Percentiles rank a stretch among this genome's conserved stretches.
phyloP scores from a whole-genome alignment of 2,888 invertebrate genomes.

The Acronicta psi region DNA sequence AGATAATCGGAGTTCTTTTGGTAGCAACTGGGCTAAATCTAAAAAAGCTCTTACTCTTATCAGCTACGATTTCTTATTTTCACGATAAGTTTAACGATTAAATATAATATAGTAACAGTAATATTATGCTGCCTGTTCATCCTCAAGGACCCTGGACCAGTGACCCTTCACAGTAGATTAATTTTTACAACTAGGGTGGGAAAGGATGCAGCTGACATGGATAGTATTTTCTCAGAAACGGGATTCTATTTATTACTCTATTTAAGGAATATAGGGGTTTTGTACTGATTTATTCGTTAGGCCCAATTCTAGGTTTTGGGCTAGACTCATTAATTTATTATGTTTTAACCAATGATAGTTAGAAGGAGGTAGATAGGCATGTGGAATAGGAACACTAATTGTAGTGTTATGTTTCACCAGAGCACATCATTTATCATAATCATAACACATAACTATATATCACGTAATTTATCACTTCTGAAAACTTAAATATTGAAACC shows the following conservation, averaged over 20 bases:
- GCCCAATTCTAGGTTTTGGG: not conserved
- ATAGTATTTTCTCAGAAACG: conserved; percentile 11
- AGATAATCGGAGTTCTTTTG: too few relatives aligned
- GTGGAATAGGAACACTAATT: too few relatives aligned
- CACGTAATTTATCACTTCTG: too few relatives aligned
- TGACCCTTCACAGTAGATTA: conserved; percentile 53
- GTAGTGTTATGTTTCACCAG: too few relatives aligned
- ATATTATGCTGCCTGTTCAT: conserved; percentile 24
- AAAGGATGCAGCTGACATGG: conserved; percentile 43
- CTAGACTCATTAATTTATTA: not conserved
- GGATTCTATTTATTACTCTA: conserved; percentile 11
- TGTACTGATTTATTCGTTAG: conserved; percentile 16
- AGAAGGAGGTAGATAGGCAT: too few relatives aligned
- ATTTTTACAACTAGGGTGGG: conserved; percentile 55
- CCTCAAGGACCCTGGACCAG: conserved; percentile 38
- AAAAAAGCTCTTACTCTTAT: not conserved
- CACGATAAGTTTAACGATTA: not conserved
- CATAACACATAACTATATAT: too few relatives aligned
- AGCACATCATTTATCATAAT: too few relatives aligned
- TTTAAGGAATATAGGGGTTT: conserved; percentile 20
- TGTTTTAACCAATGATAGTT: too few relatives aligned
- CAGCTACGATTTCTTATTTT: too few relatives aligned
- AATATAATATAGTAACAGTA: conserved; percentile 6
- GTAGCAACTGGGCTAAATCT: not conserved
- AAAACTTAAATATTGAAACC: too few relatives aligned